Base-by-base conservation (phyloP, 2,888 invertebrate genomes). In the Malthinus flaveolus region DNA sequence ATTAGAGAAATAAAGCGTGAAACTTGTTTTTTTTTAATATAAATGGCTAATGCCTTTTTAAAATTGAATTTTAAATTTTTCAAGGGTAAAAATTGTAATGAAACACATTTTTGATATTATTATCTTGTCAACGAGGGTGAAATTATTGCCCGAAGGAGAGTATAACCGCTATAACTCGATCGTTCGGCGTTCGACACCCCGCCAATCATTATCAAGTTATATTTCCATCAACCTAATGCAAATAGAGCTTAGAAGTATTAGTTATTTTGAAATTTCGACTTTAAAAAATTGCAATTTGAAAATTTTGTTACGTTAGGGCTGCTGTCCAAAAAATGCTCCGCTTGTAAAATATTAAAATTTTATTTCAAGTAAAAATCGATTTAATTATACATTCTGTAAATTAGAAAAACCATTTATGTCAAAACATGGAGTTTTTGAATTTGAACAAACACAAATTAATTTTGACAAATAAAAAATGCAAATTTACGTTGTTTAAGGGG, bases 121-220 rank as follows among this genome's bases (percentile, higher is more conserved):
- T 49, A 54, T 49, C 53, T 42, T 49, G 55, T 48, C 56, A 48
- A 35, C 56, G 47, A 35, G 54, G 59, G 59, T 54, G 49, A 54
- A 57, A 59, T 49, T n/a, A n/a, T n/a, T 51, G 61, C 59, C 56
- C 56, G 57, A 49, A 61, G 61, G 59, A 50, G 37, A 57, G 55
- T 60, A 66, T 66, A 71, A 68, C 64, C 68, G 55, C 52, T 60
- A 66, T 66, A 71, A 68, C 64, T 68, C 67, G 66, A 72, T 72
- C 70, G 69, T 68, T 70, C 69, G 70, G 71, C 70, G 71, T 71
- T 71, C 70, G 64, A 67, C 71, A 68, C 68, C 63, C 68, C 68
- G 68, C 65, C 68, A 70, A 67, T 70, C 68, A 68, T 71, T 71
- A 72, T 72, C 66, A 66, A 64, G 71, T 72, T 72, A 72, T 71